Evolutionary conservation across 2,888 invertebrate species (phyloP).

Genomic region (Thalpophila matura): DNA sequence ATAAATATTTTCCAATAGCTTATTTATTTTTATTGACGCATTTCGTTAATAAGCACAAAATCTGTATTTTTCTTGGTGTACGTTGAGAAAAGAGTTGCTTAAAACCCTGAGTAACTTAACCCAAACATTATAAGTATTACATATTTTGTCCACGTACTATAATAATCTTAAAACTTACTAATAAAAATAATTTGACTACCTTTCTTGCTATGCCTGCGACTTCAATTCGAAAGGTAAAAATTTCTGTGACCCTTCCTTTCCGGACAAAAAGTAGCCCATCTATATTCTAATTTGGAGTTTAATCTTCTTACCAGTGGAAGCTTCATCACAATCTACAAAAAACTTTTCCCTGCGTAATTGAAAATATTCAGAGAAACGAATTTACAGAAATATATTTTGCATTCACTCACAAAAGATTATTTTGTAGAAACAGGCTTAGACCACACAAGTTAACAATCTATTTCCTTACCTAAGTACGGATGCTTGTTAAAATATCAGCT

Average conservation of each 20-base stretch:
- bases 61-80: neutral
- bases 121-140: constrained; percentile 14
- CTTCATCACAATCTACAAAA: constrained; percentile 41
- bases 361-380: constrained; percentile 42
- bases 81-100: neutral
- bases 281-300: constrained; percentile 58
- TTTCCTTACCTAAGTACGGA: neutral
- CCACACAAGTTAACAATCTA: constrained; percentile 6
- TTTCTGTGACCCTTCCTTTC: constrained; percentile 52
- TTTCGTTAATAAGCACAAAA: constrained; percentile 8
- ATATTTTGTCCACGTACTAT: constrained; percentile 32
- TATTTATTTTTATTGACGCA: constrained; percentile 26
- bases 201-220: constrained; percentile 37
- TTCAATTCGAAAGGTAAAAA: constrained; percentile 50
- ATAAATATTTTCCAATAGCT: constrained; percentile 28
- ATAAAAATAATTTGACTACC: constrained; percentile 42
- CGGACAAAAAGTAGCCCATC: constrained; percentile 50
- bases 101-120: constrained; percentile 4
- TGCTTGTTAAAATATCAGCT: constrained; percentile 1
- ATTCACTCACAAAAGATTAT: constrained; percentile 2
- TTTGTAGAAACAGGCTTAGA: constrained; percentile 11
- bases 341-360: constrained; percentile 25
- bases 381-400: constrained; percentile 16
- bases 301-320: constrained; percentile 51
- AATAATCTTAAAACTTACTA: constrained; percentile 10